Percentiles rank a stretch among this genome's conserved stretches.
Conservation (phyloP, 2,797 vertebrate species). For the Nannoperca australis region DNA sequence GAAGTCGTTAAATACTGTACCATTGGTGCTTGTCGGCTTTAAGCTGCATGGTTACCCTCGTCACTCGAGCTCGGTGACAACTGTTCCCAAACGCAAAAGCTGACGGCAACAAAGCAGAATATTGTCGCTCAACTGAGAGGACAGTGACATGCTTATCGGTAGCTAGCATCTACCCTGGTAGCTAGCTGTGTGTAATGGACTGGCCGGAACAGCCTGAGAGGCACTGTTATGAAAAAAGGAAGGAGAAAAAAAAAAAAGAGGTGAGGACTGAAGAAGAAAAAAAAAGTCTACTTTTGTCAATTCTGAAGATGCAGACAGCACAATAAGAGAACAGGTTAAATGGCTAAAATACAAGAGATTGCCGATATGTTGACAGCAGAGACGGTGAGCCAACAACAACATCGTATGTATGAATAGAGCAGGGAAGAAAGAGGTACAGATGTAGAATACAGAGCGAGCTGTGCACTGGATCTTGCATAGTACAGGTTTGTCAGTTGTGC, state of each 20-base stretch:
- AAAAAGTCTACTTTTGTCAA: slow-evolving; percentile 23
- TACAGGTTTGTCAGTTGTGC: slow-evolving; percentile 86
- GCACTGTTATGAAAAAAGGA: slow-evolving; percentile 67
- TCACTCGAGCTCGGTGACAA: slow-evolving; percentile 2
- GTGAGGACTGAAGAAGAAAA: slow-evolving; percentile 1
- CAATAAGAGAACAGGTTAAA: slow-evolving; percentile 12
- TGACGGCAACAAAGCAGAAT: slow-evolving; percentile 41
- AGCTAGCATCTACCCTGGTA: slow-evolving; percentile 58
- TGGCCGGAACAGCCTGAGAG: slow-evolving; percentile 74
- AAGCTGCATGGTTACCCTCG: slow-evolving; percentile 59
- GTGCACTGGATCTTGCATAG: slow-evolving; percentile 86
- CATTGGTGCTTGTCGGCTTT: slow-evolving; percentile 40
- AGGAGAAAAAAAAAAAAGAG: background rate
- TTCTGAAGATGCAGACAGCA: slow-evolving; percentile 26
- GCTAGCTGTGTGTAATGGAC: slow-evolving; percentile 66
- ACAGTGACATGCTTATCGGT: slow-evolving; percentile 58
- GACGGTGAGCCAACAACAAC: slow-evolving; percentile 17
- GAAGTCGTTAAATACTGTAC: slow-evolving; percentile 26
- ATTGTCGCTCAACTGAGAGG: slow-evolving; percentile 35
- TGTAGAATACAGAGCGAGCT: slow-evolving; percentile 44
- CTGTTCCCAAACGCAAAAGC: slow-evolving; percentile 29
- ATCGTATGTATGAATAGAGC: slow-evolving; percentile 1
- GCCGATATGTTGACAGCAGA: slow-evolving; percentile 40
- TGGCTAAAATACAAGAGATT: slow-evolving; percentile 1
- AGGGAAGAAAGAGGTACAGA: slow-evolving; percentile 39